Evolutionary conservation across 1,140 invertebrate genomes (phyloP).

Genomic region (Achroia grisella): DNA sequence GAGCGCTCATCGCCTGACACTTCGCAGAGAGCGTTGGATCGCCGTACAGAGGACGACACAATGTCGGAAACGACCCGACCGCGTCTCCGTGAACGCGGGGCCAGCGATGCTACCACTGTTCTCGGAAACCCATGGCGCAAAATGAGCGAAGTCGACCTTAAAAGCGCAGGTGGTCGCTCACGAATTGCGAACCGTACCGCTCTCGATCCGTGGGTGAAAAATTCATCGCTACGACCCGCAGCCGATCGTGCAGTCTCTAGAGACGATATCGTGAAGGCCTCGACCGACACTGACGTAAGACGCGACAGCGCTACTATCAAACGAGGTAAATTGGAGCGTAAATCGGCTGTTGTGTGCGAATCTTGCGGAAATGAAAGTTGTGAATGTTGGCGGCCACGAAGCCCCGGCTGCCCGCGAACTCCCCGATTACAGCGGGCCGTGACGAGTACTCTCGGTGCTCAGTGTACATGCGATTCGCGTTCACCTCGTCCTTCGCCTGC

Average conservation of each 20-base stretch:
- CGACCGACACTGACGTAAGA: constrained; percentile 1
- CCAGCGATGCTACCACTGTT: constrained; percentile 17
- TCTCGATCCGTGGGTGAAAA: constrained; percentile 46
- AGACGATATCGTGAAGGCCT: constrained; percentile 10
- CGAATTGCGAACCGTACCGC: constrained; percentile 9
- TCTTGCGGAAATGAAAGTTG: constrained; percentile 27
- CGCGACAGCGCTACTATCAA: background rate
- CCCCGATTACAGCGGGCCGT: constrained; percentile 10
- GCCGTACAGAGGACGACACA: background rate
- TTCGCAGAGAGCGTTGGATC: constrained; percentile 16
- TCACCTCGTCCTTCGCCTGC: constrained; percentile 26
- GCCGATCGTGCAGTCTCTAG: constrained; percentile 7
- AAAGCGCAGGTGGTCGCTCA: constrained; percentile 7
- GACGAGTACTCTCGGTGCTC: constrained; percentile 6
- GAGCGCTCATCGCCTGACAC: constrained; percentile 32
- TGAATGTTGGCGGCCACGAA: constrained; percentile 2
- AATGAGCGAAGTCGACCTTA: constrained; percentile 18
- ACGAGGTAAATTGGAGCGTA: constrained; percentile 38
- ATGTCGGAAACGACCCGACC: constrained; percentile 6
- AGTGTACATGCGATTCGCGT: constrained; percentile 40
- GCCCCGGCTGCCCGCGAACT: constrained; percentile 18
- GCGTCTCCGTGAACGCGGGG: constrained; percentile 13
- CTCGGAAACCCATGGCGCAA: constrained; percentile 17
- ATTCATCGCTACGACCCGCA: constrained; percentile 13
- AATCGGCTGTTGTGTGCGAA: constrained; percentile 35